A percentile compares a stretch with the other conserved stretches of the same genome.
Evolutionary conservation across 2,113 vertebrate species (phyloP).

Genomic region (Piliocolobus tephrosceles): DNA sequence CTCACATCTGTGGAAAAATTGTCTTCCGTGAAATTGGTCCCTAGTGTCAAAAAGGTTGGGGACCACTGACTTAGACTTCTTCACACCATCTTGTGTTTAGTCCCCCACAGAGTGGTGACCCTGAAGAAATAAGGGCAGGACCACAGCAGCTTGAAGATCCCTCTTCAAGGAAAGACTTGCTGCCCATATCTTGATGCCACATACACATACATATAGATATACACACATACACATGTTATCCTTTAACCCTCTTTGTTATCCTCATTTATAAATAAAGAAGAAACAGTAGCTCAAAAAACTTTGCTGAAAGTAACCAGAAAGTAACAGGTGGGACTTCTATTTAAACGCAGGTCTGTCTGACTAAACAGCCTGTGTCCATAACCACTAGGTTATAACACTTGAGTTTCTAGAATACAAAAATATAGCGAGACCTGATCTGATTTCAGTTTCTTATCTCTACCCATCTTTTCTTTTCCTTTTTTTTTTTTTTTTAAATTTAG

Average conservation of each 20-base stretch:
- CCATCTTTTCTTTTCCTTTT: not conserved
- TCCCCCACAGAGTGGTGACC: not conserved
- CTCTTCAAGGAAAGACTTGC: no score
- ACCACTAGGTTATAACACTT: not conserved
- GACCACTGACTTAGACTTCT: not conserved
- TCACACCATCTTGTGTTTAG: not conserved
- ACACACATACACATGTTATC: not conserved
- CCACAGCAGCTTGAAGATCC: not conserved
- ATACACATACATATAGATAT: no score
- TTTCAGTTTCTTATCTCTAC: not conserved
- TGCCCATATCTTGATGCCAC: no score
- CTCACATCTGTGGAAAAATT: no score
- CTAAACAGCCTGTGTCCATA: not conserved
- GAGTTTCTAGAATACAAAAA: conserved; percentile 40
- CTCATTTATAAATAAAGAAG: conserved; percentile 22
- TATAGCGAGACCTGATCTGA: not conserved
- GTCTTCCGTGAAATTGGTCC: no score
- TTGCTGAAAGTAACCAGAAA: not conserved
- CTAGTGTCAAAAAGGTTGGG: no score
- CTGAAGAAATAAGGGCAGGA: not conserved
- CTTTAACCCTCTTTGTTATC: not conserved
- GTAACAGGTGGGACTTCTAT: not conserved
- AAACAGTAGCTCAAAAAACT: conserved; percentile 3
- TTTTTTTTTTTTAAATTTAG: not conserved
- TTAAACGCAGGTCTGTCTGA: conserved; percentile 22